phyloP scores from a whole-genome alignment of 2,888 invertebrate species.

The Electrophaes corylata region DNA sequence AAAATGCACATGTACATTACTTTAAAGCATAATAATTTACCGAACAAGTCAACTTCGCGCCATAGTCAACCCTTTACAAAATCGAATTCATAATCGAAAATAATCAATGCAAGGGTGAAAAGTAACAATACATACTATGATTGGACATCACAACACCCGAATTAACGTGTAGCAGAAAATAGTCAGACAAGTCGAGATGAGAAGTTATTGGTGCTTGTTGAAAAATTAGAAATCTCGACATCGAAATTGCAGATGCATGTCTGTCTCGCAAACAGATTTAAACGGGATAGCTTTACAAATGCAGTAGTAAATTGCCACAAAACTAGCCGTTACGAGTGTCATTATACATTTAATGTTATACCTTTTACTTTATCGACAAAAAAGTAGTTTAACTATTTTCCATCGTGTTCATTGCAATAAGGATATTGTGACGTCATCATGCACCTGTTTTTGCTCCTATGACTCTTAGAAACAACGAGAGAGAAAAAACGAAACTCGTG shows the following conservation, averaged over 20 bases:
- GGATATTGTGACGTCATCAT: constrained; percentile 19
- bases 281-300: neutral
- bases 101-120: constrained; percentile 24
- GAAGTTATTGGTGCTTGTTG: neutral
- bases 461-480: constrained; percentile 45
- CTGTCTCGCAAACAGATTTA: neutral
- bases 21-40: constrained; percentile 60
- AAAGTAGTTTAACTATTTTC: constrained; percentile 13
- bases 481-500: constrained; percentile 60
- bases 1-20: constrained; percentile 70
- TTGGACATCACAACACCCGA: constrained; percentile 14
- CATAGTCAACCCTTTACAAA: constrained; percentile 48
- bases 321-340: neutral
- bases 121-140: constrained; percentile 16
- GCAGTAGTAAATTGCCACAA: neutral
- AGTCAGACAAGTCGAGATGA: neutral
- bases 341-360: neutral
- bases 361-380: neutral
- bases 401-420: neutral
- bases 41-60: constrained; percentile 47
- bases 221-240: neutral
- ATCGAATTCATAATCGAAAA: constrained; percentile 42
- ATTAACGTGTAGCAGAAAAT: constrained; percentile 1
- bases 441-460: constrained; percentile 22
- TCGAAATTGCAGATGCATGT: neutral